A percentile compares a stretch with the other conserved stretches of the same genome.
phyloP scores from a whole-genome alignment of 2,113 vertebrate genomes.

The Grammomys dolichurus region DNA sequence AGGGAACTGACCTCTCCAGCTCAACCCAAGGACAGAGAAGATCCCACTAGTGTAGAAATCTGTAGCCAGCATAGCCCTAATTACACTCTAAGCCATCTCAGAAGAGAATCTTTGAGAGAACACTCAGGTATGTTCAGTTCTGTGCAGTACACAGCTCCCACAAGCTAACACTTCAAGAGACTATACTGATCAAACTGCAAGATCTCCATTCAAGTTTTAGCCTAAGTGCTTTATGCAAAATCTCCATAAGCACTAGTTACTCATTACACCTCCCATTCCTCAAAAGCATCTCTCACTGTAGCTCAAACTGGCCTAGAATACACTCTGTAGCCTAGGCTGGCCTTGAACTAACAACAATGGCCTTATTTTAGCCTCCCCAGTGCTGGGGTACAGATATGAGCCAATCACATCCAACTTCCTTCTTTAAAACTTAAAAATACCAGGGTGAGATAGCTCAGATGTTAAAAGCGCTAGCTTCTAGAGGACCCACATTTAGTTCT shows the following conservation, averaged over 20 bases:
- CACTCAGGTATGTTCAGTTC: neutral
- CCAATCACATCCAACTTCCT: neutral
- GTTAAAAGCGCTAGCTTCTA: neutral
- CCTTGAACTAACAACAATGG: neutral
- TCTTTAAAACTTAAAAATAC: slow-evolving; percentile 15
- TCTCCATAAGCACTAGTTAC: neutral
- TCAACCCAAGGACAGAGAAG: neutral
- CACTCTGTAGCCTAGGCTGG: neutral
- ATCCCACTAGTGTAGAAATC: neutral
- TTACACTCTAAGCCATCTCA: slow-evolving; percentile 5
- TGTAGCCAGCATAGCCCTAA: neutral
- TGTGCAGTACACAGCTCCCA: neutral
- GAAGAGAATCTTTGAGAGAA: neutral
- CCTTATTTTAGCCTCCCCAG: neutral
- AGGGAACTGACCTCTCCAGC: slow-evolving; percentile 24
- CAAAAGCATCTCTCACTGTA: neutral
- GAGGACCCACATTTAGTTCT: neutral
- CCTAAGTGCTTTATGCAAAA: neutral
- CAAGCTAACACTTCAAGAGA: slow-evolving; percentile 8
- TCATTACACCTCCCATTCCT: neutral
- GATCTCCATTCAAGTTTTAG: neutral
- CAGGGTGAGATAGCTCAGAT: neutral
- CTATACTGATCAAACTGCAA: neutral
- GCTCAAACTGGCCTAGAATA: neutral
- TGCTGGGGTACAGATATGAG: too few relatives aligned